Conservation (phyloP, 2,888 invertebrate species). For the Glaucopsyche alexis region DNA sequence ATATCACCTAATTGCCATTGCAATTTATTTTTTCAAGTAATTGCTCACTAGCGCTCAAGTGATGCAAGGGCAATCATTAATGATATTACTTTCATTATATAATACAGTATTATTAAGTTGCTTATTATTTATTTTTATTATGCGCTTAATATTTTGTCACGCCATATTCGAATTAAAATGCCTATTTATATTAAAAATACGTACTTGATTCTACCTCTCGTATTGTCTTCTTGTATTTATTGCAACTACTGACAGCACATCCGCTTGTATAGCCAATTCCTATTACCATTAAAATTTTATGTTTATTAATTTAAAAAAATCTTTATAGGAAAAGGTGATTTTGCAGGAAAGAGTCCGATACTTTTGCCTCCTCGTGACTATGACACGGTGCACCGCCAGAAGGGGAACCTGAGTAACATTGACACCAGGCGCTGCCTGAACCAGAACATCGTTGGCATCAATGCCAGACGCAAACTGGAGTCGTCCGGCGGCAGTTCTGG, state of each 20-base stretch:
- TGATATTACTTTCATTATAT: slow-evolving; percentile 1
- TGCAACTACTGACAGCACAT: background rate
- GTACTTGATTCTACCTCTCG: too few species aligned
- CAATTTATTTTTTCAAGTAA: background rate
- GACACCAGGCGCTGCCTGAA: slow-evolving; percentile 83
- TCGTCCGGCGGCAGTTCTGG: slow-evolving; percentile 92
- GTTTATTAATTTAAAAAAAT: background rate
- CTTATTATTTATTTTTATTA: slow-evolving; percentile 1
- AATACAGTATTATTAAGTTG: slow-evolving; percentile 4
- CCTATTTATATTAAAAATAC: background rate
- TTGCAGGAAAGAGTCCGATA: slow-evolving; percentile 83
- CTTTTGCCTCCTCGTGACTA: slow-evolving; percentile 96
- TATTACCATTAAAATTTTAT: background rate
- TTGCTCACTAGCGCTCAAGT: slow-evolving; percentile 12
- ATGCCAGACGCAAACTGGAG: slow-evolving; percentile 75
- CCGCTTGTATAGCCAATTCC: background rate
- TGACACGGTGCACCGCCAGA: slow-evolving; percentile 91
- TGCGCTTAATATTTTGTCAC: background rate
- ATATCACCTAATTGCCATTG: slow-evolving; percentile 1
- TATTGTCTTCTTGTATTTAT: background rate
- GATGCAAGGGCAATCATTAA: slow-evolving; percentile 11
- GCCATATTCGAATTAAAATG: slow-evolving; percentile 3
- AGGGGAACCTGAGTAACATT: slow-evolving; percentile 70
- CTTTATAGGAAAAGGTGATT: slow-evolving; percentile 23
- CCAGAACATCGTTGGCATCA: slow-evolving; percentile 81